phyloP scores from a whole-genome alignment of 2,113 vertebrate species.

The Rhadina sibilatrix region DNA sequence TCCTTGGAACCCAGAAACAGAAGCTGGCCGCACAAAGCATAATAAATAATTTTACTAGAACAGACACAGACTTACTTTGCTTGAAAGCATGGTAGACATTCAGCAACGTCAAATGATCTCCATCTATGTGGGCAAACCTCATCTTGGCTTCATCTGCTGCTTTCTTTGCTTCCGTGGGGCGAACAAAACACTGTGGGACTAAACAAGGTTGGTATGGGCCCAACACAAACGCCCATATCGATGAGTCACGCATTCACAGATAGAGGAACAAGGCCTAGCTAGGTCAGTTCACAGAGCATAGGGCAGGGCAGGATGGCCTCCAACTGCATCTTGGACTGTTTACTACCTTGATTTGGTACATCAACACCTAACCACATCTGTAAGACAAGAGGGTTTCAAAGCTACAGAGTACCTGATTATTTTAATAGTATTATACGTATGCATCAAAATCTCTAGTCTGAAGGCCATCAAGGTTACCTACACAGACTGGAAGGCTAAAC shows the following conservation, averaged over 20 bases:
- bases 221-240: slow-evolving; percentile 99
- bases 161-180: slow-evolving; percentile 98
- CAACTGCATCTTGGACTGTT: slow-evolving; percentile 86
- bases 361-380: slow-evolving; percentile 90
- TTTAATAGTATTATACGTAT: slow-evolving; percentile 75
- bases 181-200: slow-evolving; percentile 99
- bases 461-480: slow-evolving; percentile 76
- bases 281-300: slow-evolving; percentile 92
- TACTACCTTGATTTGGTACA: slow-evolving; percentile 87
- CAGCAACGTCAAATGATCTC: slow-evolving; percentile 97
- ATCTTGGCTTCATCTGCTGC: slow-evolving; percentile 97
- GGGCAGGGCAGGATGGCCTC: slow-evolving; percentile 89
- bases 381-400: slow-evolving; percentile 88
- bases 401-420: slow-evolving; percentile 80
- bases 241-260: slow-evolving; percentile 98
- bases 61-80: slow-evolving; percentile 84
- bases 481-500: slow-evolving; percentile 19
- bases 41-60: not conserved
- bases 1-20: not conserved
- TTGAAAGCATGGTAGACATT: slow-evolving; percentile 99
- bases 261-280: slow-evolving; percentile 95
- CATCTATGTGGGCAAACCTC: slow-evolving; percentile 97
- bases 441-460: slow-evolving; percentile 74
- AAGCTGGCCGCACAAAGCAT: not conserved
- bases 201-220: slow-evolving; percentile 99